These are phyloP conservation scores for Zaprionus ornatus DNA, from an alignment of 1,140 invertebrate genomes.

Conservation along the genomic window DNA sequence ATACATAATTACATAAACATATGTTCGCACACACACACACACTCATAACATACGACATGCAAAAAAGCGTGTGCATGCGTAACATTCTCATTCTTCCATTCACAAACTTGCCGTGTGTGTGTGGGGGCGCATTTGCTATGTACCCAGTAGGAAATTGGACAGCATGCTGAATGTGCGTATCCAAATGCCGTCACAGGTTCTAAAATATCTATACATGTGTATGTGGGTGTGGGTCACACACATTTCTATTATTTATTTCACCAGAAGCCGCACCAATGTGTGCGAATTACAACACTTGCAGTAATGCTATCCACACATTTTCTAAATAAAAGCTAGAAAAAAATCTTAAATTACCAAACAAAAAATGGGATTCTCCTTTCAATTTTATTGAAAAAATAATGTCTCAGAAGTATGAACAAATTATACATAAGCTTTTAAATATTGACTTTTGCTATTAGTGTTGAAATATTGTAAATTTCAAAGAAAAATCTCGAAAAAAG, in stretches of 20 bases:
- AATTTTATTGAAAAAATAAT: too few species aligned
- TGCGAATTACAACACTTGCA: neutral
- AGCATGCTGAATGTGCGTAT: neutral
- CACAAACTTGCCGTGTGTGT: neutral
- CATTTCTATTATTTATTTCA: neutral
- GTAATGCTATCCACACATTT: too few species aligned
- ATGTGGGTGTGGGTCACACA: neutral
- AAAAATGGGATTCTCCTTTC: too few species aligned
- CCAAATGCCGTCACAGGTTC: neutral
- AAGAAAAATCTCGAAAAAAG: too few species aligned
- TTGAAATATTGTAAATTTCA: too few species aligned
- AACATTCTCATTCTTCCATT: conserved; percentile 10
- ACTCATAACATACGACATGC: neutral
- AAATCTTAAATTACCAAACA: too few species aligned
- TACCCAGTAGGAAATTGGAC: neutral
- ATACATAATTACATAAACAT: conserved; percentile 34
- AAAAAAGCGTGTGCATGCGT: neutral
- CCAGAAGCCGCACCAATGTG: neutral
- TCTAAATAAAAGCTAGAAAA: too few species aligned
- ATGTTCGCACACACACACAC: neutral
- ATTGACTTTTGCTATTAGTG: too few species aligned
- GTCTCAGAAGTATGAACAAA: too few species aligned
- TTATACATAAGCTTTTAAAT: too few species aligned
- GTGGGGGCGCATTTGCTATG: neutral
- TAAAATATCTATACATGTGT: neutral